Conservation (phyloP, 1,140 invertebrate genomes). For the Euura saliciscinereae region DNA sequence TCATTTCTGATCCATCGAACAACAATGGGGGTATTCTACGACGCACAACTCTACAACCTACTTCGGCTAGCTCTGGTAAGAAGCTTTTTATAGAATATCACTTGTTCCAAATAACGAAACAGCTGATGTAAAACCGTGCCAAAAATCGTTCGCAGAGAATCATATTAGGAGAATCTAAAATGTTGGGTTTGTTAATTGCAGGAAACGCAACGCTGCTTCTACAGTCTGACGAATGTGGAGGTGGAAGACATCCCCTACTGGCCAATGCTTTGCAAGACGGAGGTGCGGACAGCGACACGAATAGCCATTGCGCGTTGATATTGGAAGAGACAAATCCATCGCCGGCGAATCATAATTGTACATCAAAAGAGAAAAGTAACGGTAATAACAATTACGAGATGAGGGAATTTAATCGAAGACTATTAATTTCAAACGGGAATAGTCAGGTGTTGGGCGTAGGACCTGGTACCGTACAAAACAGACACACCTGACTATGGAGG, state of each 20-base stretch:
- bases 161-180: constrained; percentile 1
- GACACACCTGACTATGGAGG: constrained; percentile 59
- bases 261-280: constrained; percentile 60
- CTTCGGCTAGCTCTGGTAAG: constrained; percentile 6
- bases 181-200: constrained; percentile 27
- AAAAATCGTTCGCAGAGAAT: neutral
- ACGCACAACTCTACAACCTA: constrained; percentile 16
- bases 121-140: constrained; percentile 16
- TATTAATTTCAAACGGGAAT: constrained; percentile 50
- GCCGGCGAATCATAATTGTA: constrained; percentile 45
- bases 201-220: constrained; percentile 47
- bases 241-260: constrained; percentile 53
- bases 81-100: constrained; percentile 24
- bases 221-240: constrained; percentile 47
- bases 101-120: constrained; percentile 43
- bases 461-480: constrained; percentile 40
- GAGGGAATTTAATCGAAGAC: constrained; percentile 64
- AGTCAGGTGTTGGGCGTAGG: constrained; percentile 40
- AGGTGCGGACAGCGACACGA: constrained; percentile 69
- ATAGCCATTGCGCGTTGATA: constrained; percentile 67
- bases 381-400: constrained; percentile 81
- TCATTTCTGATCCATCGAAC: constrained; percentile 61
- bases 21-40: constrained; percentile 56
- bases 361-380: constrained; percentile 67
- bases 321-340: constrained; percentile 57